These are phyloP conservation scores for Synanthedon tipuliformis DNA, from an alignment of 2,888 invertebrate species.

Conservation along the genomic window DNA sequence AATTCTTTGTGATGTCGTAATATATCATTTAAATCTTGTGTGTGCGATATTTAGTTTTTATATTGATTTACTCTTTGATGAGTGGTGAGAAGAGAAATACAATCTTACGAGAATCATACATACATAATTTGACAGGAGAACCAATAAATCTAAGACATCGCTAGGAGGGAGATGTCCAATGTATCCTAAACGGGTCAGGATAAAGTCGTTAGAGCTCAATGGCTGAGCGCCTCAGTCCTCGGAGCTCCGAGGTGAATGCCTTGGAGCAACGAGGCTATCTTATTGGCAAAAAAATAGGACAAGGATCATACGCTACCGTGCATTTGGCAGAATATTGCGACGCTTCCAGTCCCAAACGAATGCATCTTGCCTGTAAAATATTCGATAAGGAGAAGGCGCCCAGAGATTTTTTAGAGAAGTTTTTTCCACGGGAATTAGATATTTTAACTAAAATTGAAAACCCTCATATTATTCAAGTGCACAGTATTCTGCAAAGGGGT, in stretches of 20 bases:
- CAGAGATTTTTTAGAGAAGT: conserved; percentile 89
- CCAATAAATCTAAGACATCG: conserved; percentile 49
- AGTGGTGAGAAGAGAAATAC: conserved; percentile 51
- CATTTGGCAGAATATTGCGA: conserved; percentile 87
- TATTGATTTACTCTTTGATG: conserved; percentile 48
- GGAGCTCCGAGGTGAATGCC: conserved; percentile 86
- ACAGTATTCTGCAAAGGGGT: conserved; percentile 86
- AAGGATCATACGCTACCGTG: conserved; percentile 92
- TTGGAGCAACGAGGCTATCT: conserved; percentile 86
- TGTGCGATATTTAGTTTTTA: conserved; percentile 41
- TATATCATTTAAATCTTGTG: conserved; percentile 63
- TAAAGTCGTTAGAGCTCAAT: conserved; percentile 71
- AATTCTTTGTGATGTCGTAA: conserved; percentile 70
- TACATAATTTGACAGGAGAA: conserved; percentile 50
- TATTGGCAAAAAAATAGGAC: conserved; percentile 88
- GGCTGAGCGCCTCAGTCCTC: conserved; percentile 80
- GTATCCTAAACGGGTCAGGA: conserved; percentile 69
- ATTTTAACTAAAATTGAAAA: conserved; percentile 90
- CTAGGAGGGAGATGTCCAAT: conserved; percentile 66
- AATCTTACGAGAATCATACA: conserved; percentile 22
- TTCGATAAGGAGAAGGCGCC: conserved; percentile 92
- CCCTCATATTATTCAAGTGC: conserved; percentile 90
- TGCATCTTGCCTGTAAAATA: conserved; percentile 89
- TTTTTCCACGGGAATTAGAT: conserved; percentile 92
- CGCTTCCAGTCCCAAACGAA: conserved; percentile 75